Evolutionary conservation across 2,888 invertebrate species (phyloP).

Genomic region (Lysandra coridon): DNA sequence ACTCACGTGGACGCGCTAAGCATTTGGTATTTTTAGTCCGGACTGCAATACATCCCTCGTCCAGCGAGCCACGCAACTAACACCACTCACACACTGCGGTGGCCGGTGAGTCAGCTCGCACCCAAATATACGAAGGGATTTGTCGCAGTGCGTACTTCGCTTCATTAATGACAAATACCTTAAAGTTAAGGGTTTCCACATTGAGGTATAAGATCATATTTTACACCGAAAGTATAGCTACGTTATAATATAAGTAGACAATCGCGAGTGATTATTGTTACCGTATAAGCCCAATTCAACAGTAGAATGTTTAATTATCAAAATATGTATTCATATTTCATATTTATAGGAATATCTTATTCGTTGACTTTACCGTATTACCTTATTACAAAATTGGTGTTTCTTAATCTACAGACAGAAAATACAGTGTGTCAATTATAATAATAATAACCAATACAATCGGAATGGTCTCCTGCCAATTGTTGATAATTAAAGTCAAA

Average conservation of each 20-base stretch:
- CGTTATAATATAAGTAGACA: constrained; percentile 32
- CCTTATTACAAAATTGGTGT: constrained; percentile 41
- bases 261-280: constrained; percentile 55
- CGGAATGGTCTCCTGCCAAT: not conserved
- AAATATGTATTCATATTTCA: constrained; percentile 52
- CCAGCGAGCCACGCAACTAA: not conserved
- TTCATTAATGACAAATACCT: constrained; percentile 28
- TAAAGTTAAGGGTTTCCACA: constrained; percentile 51
- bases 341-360: constrained; percentile 45
- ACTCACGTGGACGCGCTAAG: constrained; percentile 30
- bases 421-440: constrained; percentile 7
- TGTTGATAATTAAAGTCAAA: not conserved
- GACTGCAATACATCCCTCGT: not conserved
- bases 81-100: not conserved
- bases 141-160: not conserved
- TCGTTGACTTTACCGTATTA: constrained; percentile 50
- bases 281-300: constrained; percentile 62
- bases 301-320: constrained; percentile 59
- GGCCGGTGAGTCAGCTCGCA: not conserved
- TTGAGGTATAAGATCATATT: constrained; percentile 56
- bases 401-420: constrained; percentile 27
- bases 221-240: constrained; percentile 53
- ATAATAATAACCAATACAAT: constrained; percentile 10
- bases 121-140: not conserved
- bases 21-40: constrained; percentile 27